phyloP scores from a whole-genome alignment of 2,888 invertebrate species.

The Coecobrya sp. region DNA sequence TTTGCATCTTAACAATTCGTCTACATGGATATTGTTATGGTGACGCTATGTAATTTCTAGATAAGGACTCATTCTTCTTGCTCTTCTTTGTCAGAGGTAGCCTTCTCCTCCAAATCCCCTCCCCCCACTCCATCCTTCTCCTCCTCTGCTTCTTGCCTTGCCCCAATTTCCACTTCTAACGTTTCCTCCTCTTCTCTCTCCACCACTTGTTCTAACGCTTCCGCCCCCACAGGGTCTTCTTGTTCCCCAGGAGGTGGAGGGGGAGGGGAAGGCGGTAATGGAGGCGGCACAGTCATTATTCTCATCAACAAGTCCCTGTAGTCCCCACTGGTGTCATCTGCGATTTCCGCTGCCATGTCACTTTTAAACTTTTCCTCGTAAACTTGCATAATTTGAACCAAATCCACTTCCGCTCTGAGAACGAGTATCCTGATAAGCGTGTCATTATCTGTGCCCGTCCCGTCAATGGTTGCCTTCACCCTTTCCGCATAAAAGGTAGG shows the following conservation, averaged over 20 bases:
- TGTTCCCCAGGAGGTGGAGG: too few relatives aligned
- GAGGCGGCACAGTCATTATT: constrained; percentile 32
- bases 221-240: neutral
- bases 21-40: too few relatives aligned
- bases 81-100: too few relatives aligned
- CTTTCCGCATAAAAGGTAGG: constrained; percentile 86
- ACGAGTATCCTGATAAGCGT: constrained; percentile 88
- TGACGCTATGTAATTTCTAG: too few relatives aligned
- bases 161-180: neutral
- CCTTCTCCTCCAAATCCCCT: too few relatives aligned
- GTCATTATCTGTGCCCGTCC: constrained; percentile 88
- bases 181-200: neutral
- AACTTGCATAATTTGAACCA: constrained; percentile 87
- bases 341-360: constrained; percentile 87
- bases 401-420: constrained; percentile 87
- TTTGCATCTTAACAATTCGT: too few relatives aligned
- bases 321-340: constrained; percentile 87
- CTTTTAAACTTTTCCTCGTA: constrained; percentile 87
- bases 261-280: too few relatives aligned
- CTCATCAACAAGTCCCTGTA: constrained; percentile 87
- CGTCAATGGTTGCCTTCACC: constrained; percentile 87
- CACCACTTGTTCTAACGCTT: neutral
- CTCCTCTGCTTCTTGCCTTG: too few relatives aligned
- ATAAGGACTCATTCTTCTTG: too few relatives aligned
- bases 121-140: too few relatives aligned